Base-by-base conservation (phyloP, 2,888 invertebrate species). In the Dicranocentrus wangi region DNA sequence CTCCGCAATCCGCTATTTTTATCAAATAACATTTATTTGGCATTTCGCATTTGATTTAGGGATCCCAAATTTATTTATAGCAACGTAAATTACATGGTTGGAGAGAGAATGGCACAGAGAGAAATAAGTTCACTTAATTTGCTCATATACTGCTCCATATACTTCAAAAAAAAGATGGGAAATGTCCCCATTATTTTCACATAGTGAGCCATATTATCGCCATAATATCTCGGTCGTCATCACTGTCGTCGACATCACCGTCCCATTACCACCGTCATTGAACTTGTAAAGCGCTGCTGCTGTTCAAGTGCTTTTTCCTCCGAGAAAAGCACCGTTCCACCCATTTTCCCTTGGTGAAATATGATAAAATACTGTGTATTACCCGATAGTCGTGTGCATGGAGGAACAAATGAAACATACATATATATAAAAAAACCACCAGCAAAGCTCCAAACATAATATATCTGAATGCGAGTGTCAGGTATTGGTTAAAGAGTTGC, bases 31-130 rank as follows among this genome's bases (percentile, higher is more conserved):
- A 32, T 32, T 32, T 32, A 32, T 47, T 47, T 53, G 53, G 21
- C 23, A 53, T 53, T 53, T 21, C 3, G 13, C 23, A 21, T 17
- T 53, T 17, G 19, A 21, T 53, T 53, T 53, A 53, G 5, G 53
- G 19, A 53, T 21, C 53, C 2, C 15, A 17, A 17, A 53, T 53
- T 53, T 53, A 53, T 53, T 53, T 53, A 53, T 53, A 53, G 53
- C 53, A 21, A 53, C 19, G 53, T 53, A 53, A 53, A 53, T 53
- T 53, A 21, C 23, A 39, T 17, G 13, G 19, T 23, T 53, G 5
- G 53, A 53, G 53, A n/a, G n/a, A n/a, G n/a, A n/a, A n/a, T 53
- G 53, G 53, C 23, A 21, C 21, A 7, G 53, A 13, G 23, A 53
- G 13, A 53, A n/a, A n/a, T n/a, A 53, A 53, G 21, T 23, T 21